phyloP scores from a whole-genome alignment of 2,888 invertebrate species.

The Zelleria hepariella region DNA sequence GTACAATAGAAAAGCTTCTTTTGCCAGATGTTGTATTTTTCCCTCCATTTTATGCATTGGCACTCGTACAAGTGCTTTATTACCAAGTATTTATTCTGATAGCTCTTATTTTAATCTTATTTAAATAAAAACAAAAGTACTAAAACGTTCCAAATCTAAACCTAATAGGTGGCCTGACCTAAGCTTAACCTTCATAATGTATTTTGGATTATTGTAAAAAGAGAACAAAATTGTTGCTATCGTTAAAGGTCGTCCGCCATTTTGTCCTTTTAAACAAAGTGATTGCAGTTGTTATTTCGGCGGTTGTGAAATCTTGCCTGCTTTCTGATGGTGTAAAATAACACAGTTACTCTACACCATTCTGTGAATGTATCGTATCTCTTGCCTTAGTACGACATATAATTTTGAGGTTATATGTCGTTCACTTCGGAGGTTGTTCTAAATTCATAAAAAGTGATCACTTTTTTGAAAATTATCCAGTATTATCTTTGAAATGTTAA shows the following conservation, averaged over 20 bases:
- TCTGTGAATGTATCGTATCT: conserved; percentile 21
- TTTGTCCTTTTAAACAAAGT: not conserved
- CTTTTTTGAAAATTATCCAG: not conserved
- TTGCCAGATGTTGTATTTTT: not conserved
- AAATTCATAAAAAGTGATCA: not conserved
- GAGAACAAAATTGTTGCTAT: too few species aligned
- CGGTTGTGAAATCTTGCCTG: not conserved
- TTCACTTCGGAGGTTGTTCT: conserved; percentile 5
- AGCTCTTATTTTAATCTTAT: too few species aligned
- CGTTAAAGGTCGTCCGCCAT: too few species aligned
- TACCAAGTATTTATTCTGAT: too few species aligned
- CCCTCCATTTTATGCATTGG: too few species aligned
- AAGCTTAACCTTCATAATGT: too few species aligned
- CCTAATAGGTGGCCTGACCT: too few species aligned
- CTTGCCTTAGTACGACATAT: conserved; percentile 36
- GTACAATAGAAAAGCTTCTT: not conserved
- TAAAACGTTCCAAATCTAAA: too few species aligned
- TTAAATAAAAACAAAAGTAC: too few species aligned
- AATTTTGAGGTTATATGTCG: not conserved
- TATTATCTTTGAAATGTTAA: conserved; percentile 5
- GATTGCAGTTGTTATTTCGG: not conserved
- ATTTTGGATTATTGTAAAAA: too few species aligned
- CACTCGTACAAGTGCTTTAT: too few species aligned
- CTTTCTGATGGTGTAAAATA: not conserved
- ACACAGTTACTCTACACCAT: not conserved